Evolutionary conservation across 2,113 vertebrate genomes (phyloP), one percentile per base, ranked within the genome.

Genomic region (Pipa parva): DNA sequence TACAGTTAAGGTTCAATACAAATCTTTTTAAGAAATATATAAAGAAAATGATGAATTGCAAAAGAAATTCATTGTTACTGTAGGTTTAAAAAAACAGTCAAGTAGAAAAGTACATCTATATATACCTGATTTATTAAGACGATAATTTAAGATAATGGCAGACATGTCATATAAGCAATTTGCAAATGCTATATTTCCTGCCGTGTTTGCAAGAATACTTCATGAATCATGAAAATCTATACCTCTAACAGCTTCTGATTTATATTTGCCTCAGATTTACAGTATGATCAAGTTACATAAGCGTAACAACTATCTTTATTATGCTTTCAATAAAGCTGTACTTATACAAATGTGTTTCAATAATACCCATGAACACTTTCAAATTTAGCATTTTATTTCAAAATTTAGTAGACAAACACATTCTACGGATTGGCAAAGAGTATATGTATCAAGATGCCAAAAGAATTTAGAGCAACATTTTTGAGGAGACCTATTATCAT

Each of bases 121-220:
- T 51, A 51, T 51, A 22, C 8, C 13, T 26, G 59, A 83, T 83
- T 76, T 82, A 81, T 64, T 70, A 72, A 76, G 82, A 76, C 70
- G 77, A 81, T 90, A 86, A 87, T 84, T 89, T 84, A 83, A 72
- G 67, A 54, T 82, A 87, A 85, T 84, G 39, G 82, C 82, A 76
- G 75, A 74, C 51, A 79, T 82, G 80, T 85, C 84, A 84, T 80
- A 88, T 85, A 83, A 88, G 78, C 75, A 83, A 83, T 88, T 88
- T 87, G 72, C 79, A 83, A 85, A 83, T 78, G 3, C 0, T 84
- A 69, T 86, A 88, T 84, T 87, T 75, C 72, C 68, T 81, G 81
- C 78, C 83, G 80, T 79, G 77, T 83, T 81, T 81, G 76, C 80
- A 83, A 81, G 77, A 88, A 86, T 89, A 83, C 78, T 73, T 82